These are phyloP conservation scores for Acanthisitta chloris DNA, from an alignment of 2,113 vertebrate species.

Conservation along the genomic window DNA sequence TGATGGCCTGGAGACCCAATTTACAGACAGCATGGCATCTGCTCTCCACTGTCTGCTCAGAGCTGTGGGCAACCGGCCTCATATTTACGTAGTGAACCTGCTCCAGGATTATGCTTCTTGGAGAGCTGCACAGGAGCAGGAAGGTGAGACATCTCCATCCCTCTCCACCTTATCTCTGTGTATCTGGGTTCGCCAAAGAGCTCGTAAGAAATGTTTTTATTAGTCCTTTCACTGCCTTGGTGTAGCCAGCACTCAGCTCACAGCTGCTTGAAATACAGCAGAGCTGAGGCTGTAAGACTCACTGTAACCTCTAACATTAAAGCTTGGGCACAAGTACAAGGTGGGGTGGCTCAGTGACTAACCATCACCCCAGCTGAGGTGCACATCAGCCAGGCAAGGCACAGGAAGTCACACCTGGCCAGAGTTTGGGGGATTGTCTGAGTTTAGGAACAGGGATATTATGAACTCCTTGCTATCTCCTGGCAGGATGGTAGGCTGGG, in stretches of 20 bases:
- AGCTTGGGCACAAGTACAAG: neutral
- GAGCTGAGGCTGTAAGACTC: neutral
- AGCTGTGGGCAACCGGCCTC: constrained; percentile 76
- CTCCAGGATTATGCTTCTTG: constrained; percentile 73
- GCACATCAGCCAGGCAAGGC: neutral
- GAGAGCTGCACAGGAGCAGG: constrained; percentile 73
- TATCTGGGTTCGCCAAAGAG: neutral
- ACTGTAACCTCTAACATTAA: neutral
- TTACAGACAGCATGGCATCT: constrained; percentile 43
- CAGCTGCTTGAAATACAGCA: neutral
- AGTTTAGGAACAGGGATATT: neutral
- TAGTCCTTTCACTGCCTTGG: neutral
- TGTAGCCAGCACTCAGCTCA: neutral
- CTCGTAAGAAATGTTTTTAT: neutral
- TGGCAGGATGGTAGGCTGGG: neutral
- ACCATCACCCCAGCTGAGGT: accelerated
- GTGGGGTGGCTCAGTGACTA: neutral
- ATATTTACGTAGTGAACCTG: constrained; percentile 84
- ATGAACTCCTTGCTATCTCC: neutral
- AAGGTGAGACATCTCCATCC: constrained; percentile 70
- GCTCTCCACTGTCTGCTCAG: constrained; percentile 81
- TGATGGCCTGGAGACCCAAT: constrained; percentile 82
- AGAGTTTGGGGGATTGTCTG: neutral
- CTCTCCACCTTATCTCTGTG: neutral
- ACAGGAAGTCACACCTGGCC: accelerated